A percentile compares a stretch with the other conserved stretches of the same genome.
These are phyloP conservation scores for Gastrophryne carolinensis DNA, from an alignment of 2,797 vertebrate species.

Conservation along the genomic window DNA sequence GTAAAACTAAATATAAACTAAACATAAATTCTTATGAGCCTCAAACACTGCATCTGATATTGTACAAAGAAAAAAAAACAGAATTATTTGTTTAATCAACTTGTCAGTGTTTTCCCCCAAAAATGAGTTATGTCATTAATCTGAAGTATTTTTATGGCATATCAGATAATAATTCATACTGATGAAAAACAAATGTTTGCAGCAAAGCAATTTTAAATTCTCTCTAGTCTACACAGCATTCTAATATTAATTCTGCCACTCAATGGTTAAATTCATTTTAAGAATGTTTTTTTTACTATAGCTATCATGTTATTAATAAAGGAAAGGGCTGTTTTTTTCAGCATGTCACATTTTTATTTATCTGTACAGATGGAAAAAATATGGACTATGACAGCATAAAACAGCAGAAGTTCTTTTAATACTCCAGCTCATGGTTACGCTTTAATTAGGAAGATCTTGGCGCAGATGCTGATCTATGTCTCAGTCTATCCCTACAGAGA, in stretches of 20 bases:
- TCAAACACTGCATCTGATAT: too few species aligned
- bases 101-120: background rate
- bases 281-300: constrained; percentile 7
- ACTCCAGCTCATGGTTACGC: constrained; percentile 65
- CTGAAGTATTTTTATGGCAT: background rate
- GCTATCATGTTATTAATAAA: constrained; percentile 24
- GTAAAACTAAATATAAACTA: too few species aligned
- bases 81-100: background rate
- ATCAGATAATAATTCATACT: background rate
- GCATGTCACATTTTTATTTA: constrained; percentile 6
- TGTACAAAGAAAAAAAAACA: background rate
- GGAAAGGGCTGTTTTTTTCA: constrained; percentile 13
- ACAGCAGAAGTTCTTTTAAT: constrained; percentile 58
- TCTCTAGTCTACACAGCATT: background rate
- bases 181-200: background rate
- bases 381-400: constrained; percentile 50
- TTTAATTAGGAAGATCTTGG: constrained; percentile 69
- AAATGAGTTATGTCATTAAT: background rate
- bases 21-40: too few species aligned
- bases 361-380: constrained; percentile 39
- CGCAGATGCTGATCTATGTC: constrained; percentile 59
- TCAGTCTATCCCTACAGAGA: constrained; percentile 66
- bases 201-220: background rate
- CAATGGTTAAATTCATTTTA: background rate
- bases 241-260: background rate